Evolutionary conservation across 2,113 vertebrate species (phyloP), one percentile per base, ranked within the genome.

Genomic region (Tretioscincus oriximinensis): DNA sequence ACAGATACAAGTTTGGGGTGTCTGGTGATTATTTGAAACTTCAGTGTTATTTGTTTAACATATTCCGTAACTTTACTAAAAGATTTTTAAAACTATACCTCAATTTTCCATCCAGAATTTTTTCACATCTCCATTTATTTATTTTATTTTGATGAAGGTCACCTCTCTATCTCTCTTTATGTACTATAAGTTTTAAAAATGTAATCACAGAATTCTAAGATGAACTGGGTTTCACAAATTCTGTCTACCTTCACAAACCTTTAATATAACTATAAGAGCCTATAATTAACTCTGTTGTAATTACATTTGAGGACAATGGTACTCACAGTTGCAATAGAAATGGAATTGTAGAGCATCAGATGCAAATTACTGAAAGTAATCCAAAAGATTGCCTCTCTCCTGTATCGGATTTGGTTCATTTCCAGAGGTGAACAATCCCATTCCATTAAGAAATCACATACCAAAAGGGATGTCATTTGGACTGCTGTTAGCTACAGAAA

Each of bases 221-320:
- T 49, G 60, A 45, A 41, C 45, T 80, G 5, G 35, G 64, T 72
- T 64, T 64, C n/a, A 41, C 74, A 67, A 63, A 29, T 26, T 18
- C 47, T 51, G 29, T 66, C 61, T 73, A 81, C 78, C 61, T 80
- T 73, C 54, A 66, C 63, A 58, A 74, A 67, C 51, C 31, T 81
- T 81, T 41, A 63, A 7, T 61, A 22, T 41, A 75, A 89, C 66
- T 81, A 61, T 51, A 86, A 89, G 80, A 88, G 88, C 87, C 82
- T 87, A 61, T 81, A 90, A 88, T 90, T 85, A 88, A 89, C 41
- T 60, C 76, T 78, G 76, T 88, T 92, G 88, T 89, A 93, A 93
- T 90, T 91, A 90, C 64, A 74, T 66, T 78, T 81, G 76, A 84
- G 76, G 85, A 90, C 83, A 90, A 91, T 76, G 78, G 63, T 26